Evolutionary conservation across 2,113 vertebrate genomes (phyloP), one percentile per base, ranked within the genome.

Genomic region (Plecotus auritus): DNA sequence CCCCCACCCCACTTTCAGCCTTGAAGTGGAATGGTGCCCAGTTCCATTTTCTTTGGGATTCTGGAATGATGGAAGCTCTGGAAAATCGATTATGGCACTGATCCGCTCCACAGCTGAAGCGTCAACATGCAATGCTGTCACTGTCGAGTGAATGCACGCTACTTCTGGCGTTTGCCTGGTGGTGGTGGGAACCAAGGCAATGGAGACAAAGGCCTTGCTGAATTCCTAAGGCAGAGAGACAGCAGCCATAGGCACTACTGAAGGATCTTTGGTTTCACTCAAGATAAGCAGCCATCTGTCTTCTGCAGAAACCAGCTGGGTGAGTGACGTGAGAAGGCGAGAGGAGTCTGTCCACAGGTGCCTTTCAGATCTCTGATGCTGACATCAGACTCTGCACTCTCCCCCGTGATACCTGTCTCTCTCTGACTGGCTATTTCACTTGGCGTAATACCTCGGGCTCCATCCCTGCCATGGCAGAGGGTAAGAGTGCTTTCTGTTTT

Each of bases 21-120:
- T 14, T 80, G 26, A 69, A 81, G 49, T 28, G 47, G 23, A 90
- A 37, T n/a, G 6, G 0, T 28, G 7, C 12, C 51, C 6, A 61
- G 59, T 64, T 77, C 85, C 16, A 69, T 73, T 93, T 81, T 42
- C 9, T 90, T 73, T 86, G 66, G 74, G 28, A 90, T 74, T 85
- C 30, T 32, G 37, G 42, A 5, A 73, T 88, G 16, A 64, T 37
- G 2, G 76, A 59, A 2, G 16, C 18, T 92, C 42, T 78, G 4
- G 74, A 56, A 54, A 32, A 76, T 4, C 37, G 49, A 69, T 70
- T 23, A 42, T 45, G 13, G n/a, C 35, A 91, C 40, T 72, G 18
- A 32, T 22, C 94, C 20, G 6, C 2, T 85, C 7, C 47, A 61
- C 88, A 70, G 13, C 42, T 11, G 54, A 22, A 93, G 5, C 49